Evolutionary conservation across 2,113 vertebrate genomes (phyloP).

Genomic region (Forbesichthys papilliferus): DNA sequence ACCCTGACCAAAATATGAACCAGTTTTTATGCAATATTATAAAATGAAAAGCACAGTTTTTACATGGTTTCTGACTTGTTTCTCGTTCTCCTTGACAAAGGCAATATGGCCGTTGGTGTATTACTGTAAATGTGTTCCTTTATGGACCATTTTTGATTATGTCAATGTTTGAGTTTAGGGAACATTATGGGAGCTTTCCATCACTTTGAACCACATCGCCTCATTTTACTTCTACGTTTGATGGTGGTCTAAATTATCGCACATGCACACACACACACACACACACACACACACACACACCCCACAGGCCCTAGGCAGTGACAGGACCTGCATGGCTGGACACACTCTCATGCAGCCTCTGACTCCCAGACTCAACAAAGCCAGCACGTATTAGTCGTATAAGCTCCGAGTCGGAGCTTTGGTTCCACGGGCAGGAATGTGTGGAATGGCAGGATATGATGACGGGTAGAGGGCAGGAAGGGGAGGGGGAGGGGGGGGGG

Average conservation of each 20-base stretch:
- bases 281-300: constrained; percentile 11
- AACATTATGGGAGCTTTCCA: no score
- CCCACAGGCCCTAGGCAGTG: background rate
- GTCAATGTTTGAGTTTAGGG: no score
- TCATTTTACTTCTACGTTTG: no score
- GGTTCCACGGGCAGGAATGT: constrained; percentile 57
- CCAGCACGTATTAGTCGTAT: background rate
- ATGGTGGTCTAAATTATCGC: no score
- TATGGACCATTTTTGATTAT: no score
- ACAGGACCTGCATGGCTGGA: constrained; percentile 1
- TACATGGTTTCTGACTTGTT: no score
- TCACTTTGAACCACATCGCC: no score
- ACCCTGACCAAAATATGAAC: background rate
- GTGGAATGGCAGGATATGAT: constrained; percentile 63
- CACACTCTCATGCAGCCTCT: constrained; percentile 1
- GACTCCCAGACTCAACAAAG: constrained; percentile 10
- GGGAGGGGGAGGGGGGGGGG: constrained; percentile 3
- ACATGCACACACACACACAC: constrained; percentile 1
- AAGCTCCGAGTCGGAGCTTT: constrained; percentile 31
- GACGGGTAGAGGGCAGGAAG: constrained; percentile 11
- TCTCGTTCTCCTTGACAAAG: no score
- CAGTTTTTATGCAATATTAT: no score
- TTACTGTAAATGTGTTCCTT: no score
- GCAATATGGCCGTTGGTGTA: no score
- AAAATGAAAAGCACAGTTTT: no score